Percentiles rank a stretch among this genome's conserved stretches.
Evolutionary conservation across 1,140 invertebrate genomes (phyloP).

Genomic region (Temnothorax curvispinosus): DNA sequence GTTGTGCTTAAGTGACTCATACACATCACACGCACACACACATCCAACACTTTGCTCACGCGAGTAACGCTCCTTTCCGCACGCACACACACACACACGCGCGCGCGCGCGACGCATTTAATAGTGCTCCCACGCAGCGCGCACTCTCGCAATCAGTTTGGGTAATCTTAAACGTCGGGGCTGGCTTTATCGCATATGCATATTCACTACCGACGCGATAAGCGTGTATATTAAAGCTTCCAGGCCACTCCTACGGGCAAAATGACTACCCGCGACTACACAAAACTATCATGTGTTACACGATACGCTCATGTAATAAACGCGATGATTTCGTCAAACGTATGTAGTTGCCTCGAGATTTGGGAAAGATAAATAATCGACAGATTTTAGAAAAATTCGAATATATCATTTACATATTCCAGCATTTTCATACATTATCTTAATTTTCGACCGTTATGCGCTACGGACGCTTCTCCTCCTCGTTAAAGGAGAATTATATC

Average conservation of each 20-base stretch:
- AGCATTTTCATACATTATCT: neutral
- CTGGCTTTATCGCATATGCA: slow-evolving; percentile 36
- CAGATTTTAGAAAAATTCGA: neutral
- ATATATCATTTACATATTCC: neutral
- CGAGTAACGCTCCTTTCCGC: neutral
- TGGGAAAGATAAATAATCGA: neutral
- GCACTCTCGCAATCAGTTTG: slow-evolving; percentile 31
- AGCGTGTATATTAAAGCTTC: slow-evolving; percentile 27
- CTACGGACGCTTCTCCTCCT: neutral
- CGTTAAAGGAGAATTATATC: slow-evolving; percentile 5
- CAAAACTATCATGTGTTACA: slow-evolving; percentile 9
- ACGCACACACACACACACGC: neutral
- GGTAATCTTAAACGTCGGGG: slow-evolving; percentile 28
- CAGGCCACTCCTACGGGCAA: neutral
- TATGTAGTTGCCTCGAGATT: neutral
- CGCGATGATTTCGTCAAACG: neutral
- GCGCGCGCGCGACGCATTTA: neutral
- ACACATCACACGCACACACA: neutral
- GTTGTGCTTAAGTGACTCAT: slow-evolving; percentile 39
- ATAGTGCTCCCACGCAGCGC: slow-evolving; percentile 14
- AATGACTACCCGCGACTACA: slow-evolving; percentile 13
- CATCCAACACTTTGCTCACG: neutral
- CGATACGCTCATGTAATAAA: neutral
- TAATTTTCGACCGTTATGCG: neutral
- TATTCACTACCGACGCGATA: slow-evolving; percentile 35